phyloP scores from a whole-genome alignment of 2,888 invertebrate genomes.

The Stenodera caucasica region DNA sequence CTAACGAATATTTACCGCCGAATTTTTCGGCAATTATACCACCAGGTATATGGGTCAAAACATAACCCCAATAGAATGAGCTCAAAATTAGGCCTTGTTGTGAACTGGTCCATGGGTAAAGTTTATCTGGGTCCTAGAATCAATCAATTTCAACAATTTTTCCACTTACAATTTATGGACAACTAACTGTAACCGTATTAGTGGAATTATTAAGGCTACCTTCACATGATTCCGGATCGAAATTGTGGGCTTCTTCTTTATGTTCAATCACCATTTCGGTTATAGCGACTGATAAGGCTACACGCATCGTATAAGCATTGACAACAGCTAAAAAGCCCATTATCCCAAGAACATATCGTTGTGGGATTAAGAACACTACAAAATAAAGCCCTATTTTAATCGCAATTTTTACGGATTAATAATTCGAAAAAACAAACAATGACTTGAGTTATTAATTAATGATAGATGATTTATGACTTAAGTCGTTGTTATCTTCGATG shows the following conservation, averaged over 20 bases:
- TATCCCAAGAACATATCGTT: conserved; percentile 68
- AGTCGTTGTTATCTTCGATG: no score
- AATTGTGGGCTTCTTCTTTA: conserved; percentile 45
- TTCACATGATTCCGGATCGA: conserved; percentile 59
- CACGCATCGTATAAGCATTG: conserved; percentile 57
- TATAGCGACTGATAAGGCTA: conserved; percentile 55
- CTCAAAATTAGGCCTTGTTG: conserved; percentile 77
- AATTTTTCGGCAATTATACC: conserved; percentile 78
- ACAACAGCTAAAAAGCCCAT: conserved; percentile 58
- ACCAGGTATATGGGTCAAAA: conserved; percentile 80
- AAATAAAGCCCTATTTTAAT: no score
- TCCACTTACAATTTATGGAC: no score
- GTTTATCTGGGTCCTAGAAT: conserved; percentile 24
- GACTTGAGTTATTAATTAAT: no score
- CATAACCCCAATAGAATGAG: conserved; percentile 85
- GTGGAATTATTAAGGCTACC: conserved; percentile 30
- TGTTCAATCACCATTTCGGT: conserved; percentile 55
- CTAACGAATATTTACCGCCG: conserved; percentile 83
- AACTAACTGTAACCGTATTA: conserved; percentile 16
- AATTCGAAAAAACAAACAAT: no score
- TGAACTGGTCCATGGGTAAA: conserved; percentile 64
- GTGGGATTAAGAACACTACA: conserved; percentile 59
- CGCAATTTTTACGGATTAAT: no score
- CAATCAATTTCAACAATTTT: conserved; percentile 2
- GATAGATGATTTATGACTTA: no score